A percentile compares a stretch with the other conserved stretches of the same genome.
These are phyloP conservation scores for Acomys russatus DNA, from an alignment of 2,797 vertebrate genomes.

Conservation along the genomic window DNA sequence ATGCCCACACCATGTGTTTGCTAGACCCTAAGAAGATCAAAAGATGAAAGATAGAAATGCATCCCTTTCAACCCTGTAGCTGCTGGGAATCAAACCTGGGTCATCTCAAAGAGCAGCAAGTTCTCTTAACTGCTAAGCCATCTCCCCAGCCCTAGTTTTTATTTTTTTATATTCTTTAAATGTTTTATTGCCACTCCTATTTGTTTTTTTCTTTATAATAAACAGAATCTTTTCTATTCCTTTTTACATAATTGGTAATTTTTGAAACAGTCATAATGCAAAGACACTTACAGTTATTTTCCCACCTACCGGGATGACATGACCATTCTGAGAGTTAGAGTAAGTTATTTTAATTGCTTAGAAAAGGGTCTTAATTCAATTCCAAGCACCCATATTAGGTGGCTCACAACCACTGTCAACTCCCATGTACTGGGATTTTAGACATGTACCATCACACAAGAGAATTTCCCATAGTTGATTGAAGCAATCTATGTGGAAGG, in stretches of 20 bases:
- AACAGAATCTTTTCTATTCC: neutral
- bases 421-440: neutral
- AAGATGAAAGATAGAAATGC: neutral
- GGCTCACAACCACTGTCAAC: neutral
- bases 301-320: neutral
- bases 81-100: neutral
- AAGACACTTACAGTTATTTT: neutral
- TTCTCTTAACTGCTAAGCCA: too few species aligned
- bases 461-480: neutral
- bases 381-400: neutral
- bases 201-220: neutral
- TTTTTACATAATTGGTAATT: constrained; percentile 45
- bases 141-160: neutral
- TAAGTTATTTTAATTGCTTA: constrained; percentile 24
- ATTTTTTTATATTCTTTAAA: constrained; percentile 25
- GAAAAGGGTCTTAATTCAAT: neutral
- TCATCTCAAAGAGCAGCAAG: too few species aligned
- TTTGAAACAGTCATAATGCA: neutral
- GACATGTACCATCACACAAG: neutral
- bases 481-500: neutral
- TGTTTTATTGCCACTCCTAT: neutral
- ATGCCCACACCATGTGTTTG: neutral
- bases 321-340: neutral
- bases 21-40: too few species aligned
- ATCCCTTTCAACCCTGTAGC: neutral